Percentiles rank a stretch among this genome's conserved stretches.
These are phyloP conservation scores for Melitaea athalia DNA, from an alignment of 2,888 invertebrate species.

Conservation along the genomic window DNA sequence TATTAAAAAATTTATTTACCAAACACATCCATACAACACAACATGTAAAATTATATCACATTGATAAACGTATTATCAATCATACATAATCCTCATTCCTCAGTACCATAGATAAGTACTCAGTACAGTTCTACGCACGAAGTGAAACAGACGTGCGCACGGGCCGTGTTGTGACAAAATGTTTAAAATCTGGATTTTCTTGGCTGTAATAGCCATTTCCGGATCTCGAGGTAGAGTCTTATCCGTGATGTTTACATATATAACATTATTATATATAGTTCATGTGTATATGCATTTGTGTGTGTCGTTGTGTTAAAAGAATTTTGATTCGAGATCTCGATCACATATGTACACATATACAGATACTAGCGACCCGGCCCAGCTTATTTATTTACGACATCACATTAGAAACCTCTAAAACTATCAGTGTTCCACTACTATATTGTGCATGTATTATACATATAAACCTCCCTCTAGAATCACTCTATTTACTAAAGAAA, in stretches of 20 bases:
- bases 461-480: no score
- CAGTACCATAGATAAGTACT: no score
- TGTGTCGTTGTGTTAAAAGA: background rate
- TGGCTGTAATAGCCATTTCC: constrained; percentile 29
- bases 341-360: no score
- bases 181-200: constrained; percentile 38
- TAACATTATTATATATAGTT: background rate
- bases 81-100: constrained; percentile 1
- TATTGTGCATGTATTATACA: no score
- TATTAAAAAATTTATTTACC: no score
- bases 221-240: constrained; percentile 30
- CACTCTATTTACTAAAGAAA: no score
- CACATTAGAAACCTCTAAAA: no score
- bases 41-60: background rate
- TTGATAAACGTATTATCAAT: constrained; percentile 10
- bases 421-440: no score
- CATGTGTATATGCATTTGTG: background rate
- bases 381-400: no score
- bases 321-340: no score
- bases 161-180: constrained; percentile 34
- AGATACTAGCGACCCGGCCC: no score
- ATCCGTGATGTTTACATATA: background rate
- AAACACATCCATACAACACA: background rate
- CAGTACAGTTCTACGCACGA: constrained; percentile 26
- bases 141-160: constrained; percentile 30